phyloP scores from a whole-genome alignment of 2,888 invertebrate genomes.

The Dasysyrphus albostriatus region DNA sequence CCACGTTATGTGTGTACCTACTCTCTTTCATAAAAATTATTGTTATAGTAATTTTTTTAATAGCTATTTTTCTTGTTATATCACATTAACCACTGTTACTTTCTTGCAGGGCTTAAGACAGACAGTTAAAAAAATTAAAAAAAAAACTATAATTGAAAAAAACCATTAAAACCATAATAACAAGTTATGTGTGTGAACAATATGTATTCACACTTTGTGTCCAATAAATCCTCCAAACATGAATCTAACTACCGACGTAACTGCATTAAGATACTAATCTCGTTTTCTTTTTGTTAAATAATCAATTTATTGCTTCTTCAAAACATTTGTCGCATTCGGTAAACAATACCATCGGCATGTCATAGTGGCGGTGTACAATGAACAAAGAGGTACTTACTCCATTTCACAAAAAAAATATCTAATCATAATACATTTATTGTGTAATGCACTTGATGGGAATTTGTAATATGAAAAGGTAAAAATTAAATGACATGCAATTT shows the following conservation, averaged over 20 bases:
- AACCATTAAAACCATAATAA: conserved; percentile 7
- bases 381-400: not conserved
- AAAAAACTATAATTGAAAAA: conserved; percentile 23
- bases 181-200: not conserved
- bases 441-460: conserved; percentile 11
- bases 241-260: conserved; percentile 19
- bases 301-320: conserved; percentile 41
- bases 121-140: conserved; percentile 11
- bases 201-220: not conserved
- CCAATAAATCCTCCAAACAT: conserved; percentile 33
- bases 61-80: conserved; percentile 13
- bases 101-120: not conserved
- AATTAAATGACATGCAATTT: conserved; percentile 18
- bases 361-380: not conserved
- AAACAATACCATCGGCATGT: not conserved
- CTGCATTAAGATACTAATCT: conserved; percentile 28
- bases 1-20: conserved; percentile 3
- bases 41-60: conserved; percentile 34
- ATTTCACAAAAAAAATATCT: conserved; percentile 13
- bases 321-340: conserved; percentile 34
- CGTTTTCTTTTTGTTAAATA: conserved; percentile 20
- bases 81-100: not conserved
- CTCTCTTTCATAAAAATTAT: not conserved
- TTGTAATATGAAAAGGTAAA: conserved; percentile 17
- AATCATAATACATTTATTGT: conserved; percentile 16